Conservation (phyloP, 2,888 invertebrate species). For the Eueremaeus valkanovi region DNA sequence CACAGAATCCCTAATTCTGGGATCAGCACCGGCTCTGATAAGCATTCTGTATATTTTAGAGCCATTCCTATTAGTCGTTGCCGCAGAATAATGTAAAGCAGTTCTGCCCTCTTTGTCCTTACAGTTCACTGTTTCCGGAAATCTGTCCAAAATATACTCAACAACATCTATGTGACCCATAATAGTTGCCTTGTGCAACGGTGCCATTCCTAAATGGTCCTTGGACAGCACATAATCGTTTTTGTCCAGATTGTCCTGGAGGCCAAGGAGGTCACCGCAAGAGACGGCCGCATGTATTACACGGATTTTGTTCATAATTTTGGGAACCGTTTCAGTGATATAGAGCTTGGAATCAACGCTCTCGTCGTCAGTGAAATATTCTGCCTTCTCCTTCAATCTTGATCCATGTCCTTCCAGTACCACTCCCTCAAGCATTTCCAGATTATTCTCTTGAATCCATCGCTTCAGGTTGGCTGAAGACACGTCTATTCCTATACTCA, state of each 20-base stretch:
- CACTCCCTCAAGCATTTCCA: conserved; percentile 77
- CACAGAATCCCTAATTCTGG: conserved; percentile 49
- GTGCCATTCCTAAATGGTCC: conserved; percentile 73
- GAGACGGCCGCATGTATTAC: conserved; percentile 47
- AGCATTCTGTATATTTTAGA: conserved; percentile 49
- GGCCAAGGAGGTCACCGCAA: conserved; percentile 45
- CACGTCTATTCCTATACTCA: conserved; percentile 64
- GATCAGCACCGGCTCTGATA: conserved; percentile 49
- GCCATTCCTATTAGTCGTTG: conserved; percentile 48
- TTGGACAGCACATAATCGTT: conserved; percentile 75
- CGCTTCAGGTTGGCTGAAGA: conserved; percentile 84
- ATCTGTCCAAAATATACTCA: conserved; percentile 59
- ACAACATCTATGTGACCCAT: conserved; percentile 77
- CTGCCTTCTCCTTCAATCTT: conserved; percentile 60
- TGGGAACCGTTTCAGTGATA: conserved; percentile 45
- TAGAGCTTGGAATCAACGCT: conserved; percentile 44
- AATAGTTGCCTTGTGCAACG: conserved; percentile 77
- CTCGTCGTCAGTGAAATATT: conserved; percentile 27
- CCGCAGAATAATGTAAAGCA: conserved; percentile 80
- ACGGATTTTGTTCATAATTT: conserved; percentile 46
- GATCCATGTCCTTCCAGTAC: conserved; percentile 87
- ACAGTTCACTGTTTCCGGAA: conserved; percentile 53
- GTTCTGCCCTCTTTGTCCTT: conserved; percentile 60
- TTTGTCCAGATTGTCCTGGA: conserved; percentile 60
- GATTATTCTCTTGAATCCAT: conserved; percentile 90